These are phyloP conservation scores for Eufriesea mexicana DNA, from an alignment of 1,140 invertebrate genomes.

Conservation along the genomic window DNA sequence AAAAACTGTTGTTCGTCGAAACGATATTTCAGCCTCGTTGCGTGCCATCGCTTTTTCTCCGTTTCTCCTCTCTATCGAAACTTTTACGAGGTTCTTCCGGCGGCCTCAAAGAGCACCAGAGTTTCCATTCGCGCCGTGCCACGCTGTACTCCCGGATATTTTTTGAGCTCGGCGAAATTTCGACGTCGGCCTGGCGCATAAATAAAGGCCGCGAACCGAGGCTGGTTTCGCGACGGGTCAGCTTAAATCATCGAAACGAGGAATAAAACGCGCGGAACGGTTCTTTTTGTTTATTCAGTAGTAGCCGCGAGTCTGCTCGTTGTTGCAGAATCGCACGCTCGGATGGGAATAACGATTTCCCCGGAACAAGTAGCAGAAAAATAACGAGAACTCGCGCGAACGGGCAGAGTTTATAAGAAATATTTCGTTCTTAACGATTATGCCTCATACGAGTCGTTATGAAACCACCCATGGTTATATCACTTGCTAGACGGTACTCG, in stretches of 20 bases:
- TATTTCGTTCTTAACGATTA: background rate
- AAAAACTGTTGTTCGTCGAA: background rate
- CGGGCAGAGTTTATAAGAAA: background rate
- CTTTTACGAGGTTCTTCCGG: background rate
- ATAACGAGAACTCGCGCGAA: background rate
- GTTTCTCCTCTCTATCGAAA: background rate
- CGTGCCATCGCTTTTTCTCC: background rate
- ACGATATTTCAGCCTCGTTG: too few species aligned
- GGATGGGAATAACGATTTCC: background rate
- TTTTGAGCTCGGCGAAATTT: background rate
- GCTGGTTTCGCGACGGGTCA: background rate
- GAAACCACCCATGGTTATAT: background rate
- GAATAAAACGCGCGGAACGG: slow-evolving; percentile 1
- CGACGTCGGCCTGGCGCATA: background rate
- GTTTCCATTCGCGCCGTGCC: too few species aligned
- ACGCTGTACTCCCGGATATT: background rate
- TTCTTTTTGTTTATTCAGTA: background rate
- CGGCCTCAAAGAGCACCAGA: background rate
- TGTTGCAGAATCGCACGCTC: background rate
- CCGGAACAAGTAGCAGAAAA: background rate
- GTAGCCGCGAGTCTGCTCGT: background rate
- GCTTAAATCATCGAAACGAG: slow-evolving; percentile 2
- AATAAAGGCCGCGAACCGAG: background rate
- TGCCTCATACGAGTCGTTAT: background rate
- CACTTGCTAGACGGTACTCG: too few species aligned